These are phyloP conservation scores for Oryzaephilus surinamensis DNA, from an alignment of 1,140 invertebrate genomes.

Conservation along the genomic window DNA sequence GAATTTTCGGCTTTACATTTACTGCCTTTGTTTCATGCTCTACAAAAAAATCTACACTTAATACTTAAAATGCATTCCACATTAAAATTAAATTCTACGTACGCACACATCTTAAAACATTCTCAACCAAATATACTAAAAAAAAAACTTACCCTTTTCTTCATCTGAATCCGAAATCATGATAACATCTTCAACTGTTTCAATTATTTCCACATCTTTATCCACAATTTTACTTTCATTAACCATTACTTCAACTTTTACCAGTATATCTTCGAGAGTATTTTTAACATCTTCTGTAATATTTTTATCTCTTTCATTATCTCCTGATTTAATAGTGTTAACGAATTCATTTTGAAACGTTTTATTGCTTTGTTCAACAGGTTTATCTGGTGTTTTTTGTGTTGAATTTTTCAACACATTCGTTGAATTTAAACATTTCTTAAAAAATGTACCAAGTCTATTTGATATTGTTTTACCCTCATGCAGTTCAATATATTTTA, in stretches of 20 bases:
- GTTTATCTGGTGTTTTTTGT: constrained; percentile 3
- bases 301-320: constrained; percentile 3
- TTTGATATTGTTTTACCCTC: constrained; percentile 35
- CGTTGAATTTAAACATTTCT: constrained; percentile 28
- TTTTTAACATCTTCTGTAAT: constrained; percentile 13
- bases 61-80: no score
- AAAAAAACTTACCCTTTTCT: no score
- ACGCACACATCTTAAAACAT: not conserved
- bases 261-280: constrained; percentile 19
- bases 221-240: constrained; percentile 2
- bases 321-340: constrained; percentile 6
- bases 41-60: no score
- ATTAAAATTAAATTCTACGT: not conserved
- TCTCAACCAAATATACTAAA: no score
- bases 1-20: not conserved
- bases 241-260: constrained; percentile 13
- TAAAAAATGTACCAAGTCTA: constrained; percentile 29
- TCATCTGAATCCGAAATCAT: constrained; percentile 32
- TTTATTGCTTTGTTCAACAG: constrained; percentile 3
- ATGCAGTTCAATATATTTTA: constrained; percentile 73
- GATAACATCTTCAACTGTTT: constrained; percentile 18
- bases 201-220: constrained; percentile 1
- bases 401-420: constrained; percentile 13
- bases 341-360: not conserved
- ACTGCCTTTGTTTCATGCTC: no score